These are phyloP conservation scores for Eueides isabella DNA, from an alignment of 1,140 invertebrate species.

Conservation along the genomic window DNA sequence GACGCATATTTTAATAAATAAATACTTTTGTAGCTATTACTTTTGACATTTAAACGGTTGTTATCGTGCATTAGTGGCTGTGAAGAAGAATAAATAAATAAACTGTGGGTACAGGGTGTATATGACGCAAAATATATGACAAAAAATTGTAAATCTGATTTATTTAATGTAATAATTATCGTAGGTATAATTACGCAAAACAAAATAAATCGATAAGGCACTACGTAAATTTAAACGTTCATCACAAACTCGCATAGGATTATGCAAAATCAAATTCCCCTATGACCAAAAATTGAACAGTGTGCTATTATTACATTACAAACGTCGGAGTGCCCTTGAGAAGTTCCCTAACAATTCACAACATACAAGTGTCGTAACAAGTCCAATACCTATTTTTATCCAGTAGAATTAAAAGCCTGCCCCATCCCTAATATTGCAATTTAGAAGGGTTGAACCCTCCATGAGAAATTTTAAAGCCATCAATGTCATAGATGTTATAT, in stretches of 20 bases:
- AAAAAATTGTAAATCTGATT: not conserved
- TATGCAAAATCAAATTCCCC: constrained; percentile 53
- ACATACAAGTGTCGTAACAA: constrained; percentile 78
- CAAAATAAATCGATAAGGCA: not conserved
- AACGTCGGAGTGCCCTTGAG: constrained; percentile 76
- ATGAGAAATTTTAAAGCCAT: constrained; percentile 68
- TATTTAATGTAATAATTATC: not conserved
- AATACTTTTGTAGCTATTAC: not conserved
- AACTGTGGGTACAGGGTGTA: not conserved
- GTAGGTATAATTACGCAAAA: not conserved
- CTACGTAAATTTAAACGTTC: constrained; percentile 20
- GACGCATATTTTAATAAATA: not conserved
- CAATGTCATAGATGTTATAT: constrained; percentile 63
- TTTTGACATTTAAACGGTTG: not conserved
- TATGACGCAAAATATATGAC: not conserved
- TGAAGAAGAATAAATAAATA: not conserved
- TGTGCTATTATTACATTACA: constrained; percentile 79
- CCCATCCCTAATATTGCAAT: constrained; percentile 72
- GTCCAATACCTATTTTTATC: constrained; percentile 81
- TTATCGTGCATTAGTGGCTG: not conserved
- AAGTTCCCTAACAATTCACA: constrained; percentile 70
- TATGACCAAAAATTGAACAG: constrained; percentile 60
- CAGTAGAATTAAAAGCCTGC: constrained; percentile 75
- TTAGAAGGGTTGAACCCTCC: constrained; percentile 79
- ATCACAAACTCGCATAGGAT: constrained; percentile 41